Percentiles rank a stretch among this genome's conserved stretches.
Conservation (phyloP, 1,140 invertebrate species). For the Caenorhabditis latens region DNA sequence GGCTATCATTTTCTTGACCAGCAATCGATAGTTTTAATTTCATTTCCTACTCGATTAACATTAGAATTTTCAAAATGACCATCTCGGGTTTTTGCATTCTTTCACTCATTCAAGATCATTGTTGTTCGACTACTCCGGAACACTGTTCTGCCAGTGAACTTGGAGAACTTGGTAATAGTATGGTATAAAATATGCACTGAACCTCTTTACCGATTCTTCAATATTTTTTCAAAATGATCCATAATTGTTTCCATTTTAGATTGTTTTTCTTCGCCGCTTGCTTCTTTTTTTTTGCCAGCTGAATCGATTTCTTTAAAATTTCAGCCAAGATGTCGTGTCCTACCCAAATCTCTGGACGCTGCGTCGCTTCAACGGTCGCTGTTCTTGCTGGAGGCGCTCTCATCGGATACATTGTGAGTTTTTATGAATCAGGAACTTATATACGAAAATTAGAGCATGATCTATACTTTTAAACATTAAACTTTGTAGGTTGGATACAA, state of each 20-base stretch:
- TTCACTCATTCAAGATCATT: slow-evolving; percentile 53
- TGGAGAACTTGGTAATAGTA: background rate
- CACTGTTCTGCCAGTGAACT: slow-evolving; percentile 1
- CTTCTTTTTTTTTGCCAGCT: background rate
- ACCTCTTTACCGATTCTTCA: background rate
- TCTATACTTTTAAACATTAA: background rate
- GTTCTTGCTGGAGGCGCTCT: slow-evolving; percentile 63
- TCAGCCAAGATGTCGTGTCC: slow-evolving; percentile 22
- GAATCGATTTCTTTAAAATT: background rate
- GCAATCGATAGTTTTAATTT: slow-evolving; percentile 10
- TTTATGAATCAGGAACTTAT: background rate
- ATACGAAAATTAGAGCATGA: no score
- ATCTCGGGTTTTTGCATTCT: slow-evolving; percentile 34
- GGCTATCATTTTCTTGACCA: background rate
- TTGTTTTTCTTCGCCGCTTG: background rate
- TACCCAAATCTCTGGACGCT: slow-evolving; percentile 38
- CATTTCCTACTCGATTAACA: background rate
- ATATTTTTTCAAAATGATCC: background rate
- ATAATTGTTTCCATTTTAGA: background rate
- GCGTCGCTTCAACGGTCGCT: slow-evolving; percentile 59
- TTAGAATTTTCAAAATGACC: slow-evolving; percentile 9
- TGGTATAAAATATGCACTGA: no score
- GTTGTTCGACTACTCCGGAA: slow-evolving; percentile 8
- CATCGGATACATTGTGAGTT: slow-evolving; percentile 64
- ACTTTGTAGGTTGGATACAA: slow-evolving; percentile 58